Base-by-base conservation (phyloP, 2,113 vertebrate genomes). In the Bubo scandiacus region DNA sequence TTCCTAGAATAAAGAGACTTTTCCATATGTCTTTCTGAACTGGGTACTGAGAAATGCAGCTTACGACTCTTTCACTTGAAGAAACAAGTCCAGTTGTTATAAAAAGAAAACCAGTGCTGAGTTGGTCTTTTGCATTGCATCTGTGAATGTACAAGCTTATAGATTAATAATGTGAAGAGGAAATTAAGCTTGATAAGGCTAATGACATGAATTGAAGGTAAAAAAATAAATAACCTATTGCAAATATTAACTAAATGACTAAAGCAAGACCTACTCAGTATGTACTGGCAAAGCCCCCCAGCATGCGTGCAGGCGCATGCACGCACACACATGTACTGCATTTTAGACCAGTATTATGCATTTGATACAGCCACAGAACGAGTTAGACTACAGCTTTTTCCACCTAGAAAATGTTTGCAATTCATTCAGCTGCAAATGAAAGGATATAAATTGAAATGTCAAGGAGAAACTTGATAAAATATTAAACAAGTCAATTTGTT, bases 261-360 rank as follows among this genome's bases (percentile, higher is more conserved):
- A 45, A 85, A 85, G 12, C 15, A 70, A 70, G 17, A 42, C 36
- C 36, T 86, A 45, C 45, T 58, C 23, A n/a, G 6, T 18, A 82
- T 1, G 5, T 25, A 30, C 38, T 68, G 30, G 18, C 54, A 71
- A 67, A 85, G 6, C 4, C 23, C 21, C 36, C 6, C 4, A 20
- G 2, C 34, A 10, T 27, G 36, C 17, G 26, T 26, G 23, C 23
- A 52, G 43, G 12, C 0, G 0, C 8, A 9, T 2, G 2, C 7
- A 15, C 6, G 21, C 47, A 8, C 11, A 6, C 15, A 20, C 15
- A 36, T 7, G 21, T 0, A 0, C 29, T 68, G 52, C 38, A 17
- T 84, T 84, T 57, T 49, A 70, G 42, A 66, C 23, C 26, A 61
- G 21, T 55, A 12, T 82, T 79, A 36, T 8, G 11, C 13, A 10